phyloP scores from a whole-genome alignment of 2,113 vertebrate species.

The Brachypodius melanocephalos region DNA sequence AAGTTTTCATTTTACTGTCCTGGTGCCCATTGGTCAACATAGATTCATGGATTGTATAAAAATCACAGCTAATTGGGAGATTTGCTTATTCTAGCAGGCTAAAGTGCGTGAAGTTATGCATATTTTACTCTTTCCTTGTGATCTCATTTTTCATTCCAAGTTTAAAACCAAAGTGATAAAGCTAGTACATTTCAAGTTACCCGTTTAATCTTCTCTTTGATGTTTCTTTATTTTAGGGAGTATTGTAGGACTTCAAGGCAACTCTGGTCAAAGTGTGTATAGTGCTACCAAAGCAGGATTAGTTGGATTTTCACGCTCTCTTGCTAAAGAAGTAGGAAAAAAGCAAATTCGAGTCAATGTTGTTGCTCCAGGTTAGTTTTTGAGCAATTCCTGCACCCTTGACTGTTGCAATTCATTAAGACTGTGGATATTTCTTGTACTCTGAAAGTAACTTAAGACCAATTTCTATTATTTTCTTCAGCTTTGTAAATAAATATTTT shows the following conservation, averaged over 20 bases:
- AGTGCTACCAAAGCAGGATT: slow-evolving; percentile 90
- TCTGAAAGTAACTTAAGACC: not conserved
- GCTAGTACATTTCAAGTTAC: not conserved
- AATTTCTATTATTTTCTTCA: not conserved
- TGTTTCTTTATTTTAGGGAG: slow-evolving; percentile 78
- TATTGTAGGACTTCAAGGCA: slow-evolving; percentile 86
- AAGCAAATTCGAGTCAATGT: slow-evolving; percentile 88
- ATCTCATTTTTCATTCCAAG: not conserved
- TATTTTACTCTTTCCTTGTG: not conserved
- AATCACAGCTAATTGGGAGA: not conserved
- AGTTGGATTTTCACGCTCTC: slow-evolving; percentile 88
- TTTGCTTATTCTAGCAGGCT: not conserved
- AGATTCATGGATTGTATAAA: not conserved
- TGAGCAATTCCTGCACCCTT: not conserved
- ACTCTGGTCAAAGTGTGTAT: slow-evolving; percentile 86
- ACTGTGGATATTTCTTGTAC: not conserved
- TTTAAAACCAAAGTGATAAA: not conserved
- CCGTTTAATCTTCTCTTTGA: not conserved
- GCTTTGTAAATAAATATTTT: not conserved
- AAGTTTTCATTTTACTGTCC: not conserved
- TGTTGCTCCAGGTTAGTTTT: slow-evolving; percentile 86
- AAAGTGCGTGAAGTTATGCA: not conserved
- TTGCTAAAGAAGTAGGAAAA: slow-evolving; percentile 90
- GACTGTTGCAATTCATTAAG: not conserved
- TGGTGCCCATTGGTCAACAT: not conserved